Evolutionary conservation across 1,140 invertebrate genomes (phyloP), one percentile per base, ranked within the genome.

Genomic region (Prorops nasuta): DNA sequence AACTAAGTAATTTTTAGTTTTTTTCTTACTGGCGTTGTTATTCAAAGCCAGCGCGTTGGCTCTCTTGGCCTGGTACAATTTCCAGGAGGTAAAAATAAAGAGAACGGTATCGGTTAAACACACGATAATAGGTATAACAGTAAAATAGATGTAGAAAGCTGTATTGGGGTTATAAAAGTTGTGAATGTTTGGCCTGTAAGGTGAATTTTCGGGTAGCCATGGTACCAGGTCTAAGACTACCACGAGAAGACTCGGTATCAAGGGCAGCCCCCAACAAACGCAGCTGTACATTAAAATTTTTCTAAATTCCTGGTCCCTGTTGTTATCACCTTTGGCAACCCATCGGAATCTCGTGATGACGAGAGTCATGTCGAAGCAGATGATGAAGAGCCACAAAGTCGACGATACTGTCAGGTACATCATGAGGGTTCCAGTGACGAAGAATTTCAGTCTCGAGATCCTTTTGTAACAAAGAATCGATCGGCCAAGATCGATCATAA

Each of bases 361-460:
- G 12, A 66, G 44, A 2, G 67, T 65, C 44, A 71, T 63, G 37
- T 73, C 71, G 18, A 69, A 58, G 42, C 69, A 69, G 41, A 70
- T 65, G 18, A 66, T 49, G 18, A 69, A 55, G 22, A 71, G 44
- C 69, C 71, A 71, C 8, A 60, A 41, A 14, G 60, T 58, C 0
- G 51, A 51, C 2, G 56, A 54, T 37, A 71, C 51, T 3, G 59
- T 60, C 1, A 64, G 44, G 39, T 64, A 69, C 61, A 67, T 60
- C 0, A 71, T 17, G 0, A 49, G 18, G 14, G 67, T 46, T 14
- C 68, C 65, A n/a, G 60, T 31, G 1, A 66, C 9, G 1, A 54
- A 40, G 16, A 60, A 63, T 8, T 22, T 15, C 0, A 37, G 20
- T 1, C 8, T 17, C 3, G 37, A 3, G 0, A 71, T 35, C 2